Base-by-base conservation (phyloP, 2,113 vertebrate genomes). In the Aegotheles bennettii region DNA sequence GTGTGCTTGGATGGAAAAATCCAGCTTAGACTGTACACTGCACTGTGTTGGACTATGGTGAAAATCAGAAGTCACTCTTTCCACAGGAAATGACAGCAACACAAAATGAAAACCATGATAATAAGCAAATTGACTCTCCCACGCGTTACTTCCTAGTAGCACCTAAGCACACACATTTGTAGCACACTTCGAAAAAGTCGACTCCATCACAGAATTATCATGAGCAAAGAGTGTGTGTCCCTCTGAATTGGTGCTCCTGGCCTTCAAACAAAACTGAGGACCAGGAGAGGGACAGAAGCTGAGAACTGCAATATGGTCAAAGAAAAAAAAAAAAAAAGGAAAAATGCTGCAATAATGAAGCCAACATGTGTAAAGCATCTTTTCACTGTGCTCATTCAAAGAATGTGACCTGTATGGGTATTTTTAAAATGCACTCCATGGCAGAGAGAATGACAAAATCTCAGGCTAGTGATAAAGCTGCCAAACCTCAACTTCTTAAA, bases 1-100 rank as follows among this genome's bases (percentile, higher is more conserved):
- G 43, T 14, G 31, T 26, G 56, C 36, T 77, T 28, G 23, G 71
- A 57, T 82, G 86, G 90, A 94, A 94, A 94, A 90, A 92, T 63
- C 64, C 59, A 59, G 23, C 42, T 73, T 38, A 71, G 57, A 31
- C 25, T 60, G 51, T 76, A 47, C 36, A 15, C 14, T 48, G 38
- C 51, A 60, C 9, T 50, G 94, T 76, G 43, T 9, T 93, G 90
- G 89, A 90, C 78, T 65, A 51, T 57, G 73, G 63, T 77, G 78
- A 93, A 92, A 60, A 78, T 59, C 63, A 92, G 71, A 93, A 91
- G 76, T 94, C 94, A 87, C 13, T 95, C 47, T 94, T 97, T 96
- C 97, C 96, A 96, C 95, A 97, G 96, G 95, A 97, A 96, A 90
- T 92, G 94, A 95, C 93, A 90, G 50, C 65, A 88, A 70, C 79